phyloP scores from a whole-genome alignment of 2,888 invertebrate species.

The Thysanoteuthis rhombus region DNA sequence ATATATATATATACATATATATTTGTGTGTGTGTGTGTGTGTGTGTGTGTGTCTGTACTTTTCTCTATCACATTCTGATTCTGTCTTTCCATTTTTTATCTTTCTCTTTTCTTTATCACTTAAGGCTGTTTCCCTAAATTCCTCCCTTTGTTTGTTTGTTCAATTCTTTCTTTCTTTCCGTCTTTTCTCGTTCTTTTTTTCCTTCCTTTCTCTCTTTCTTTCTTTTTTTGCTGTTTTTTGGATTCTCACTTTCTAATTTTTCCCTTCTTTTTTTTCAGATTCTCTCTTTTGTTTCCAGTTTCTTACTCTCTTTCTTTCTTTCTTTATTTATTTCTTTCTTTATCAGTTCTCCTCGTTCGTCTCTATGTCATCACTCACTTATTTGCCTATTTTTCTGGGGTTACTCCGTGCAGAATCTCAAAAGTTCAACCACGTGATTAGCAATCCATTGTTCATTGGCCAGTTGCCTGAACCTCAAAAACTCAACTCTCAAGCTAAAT shows the following conservation, averaged over 20 bases:
- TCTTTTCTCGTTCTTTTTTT: too few relatives aligned
- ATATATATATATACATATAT: too few relatives aligned
- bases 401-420: not conserved
- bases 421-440: not conserved
- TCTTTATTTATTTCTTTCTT: not conserved
- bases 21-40: too few relatives aligned
- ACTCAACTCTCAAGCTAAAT: not conserved
- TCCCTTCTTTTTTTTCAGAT: too few relatives aligned
- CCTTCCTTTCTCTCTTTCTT: too few relatives aligned
- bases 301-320: not conserved
- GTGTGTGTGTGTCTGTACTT: too few relatives aligned
- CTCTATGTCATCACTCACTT: not conserved
- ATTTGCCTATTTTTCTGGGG: not conserved
- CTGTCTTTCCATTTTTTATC: too few relatives aligned
- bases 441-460: not conserved
- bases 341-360: not conserved
- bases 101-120: too few relatives aligned
- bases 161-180: too few relatives aligned
- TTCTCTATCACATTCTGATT: too few relatives aligned
- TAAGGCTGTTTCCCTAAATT: too few relatives aligned
- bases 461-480: not conserved
- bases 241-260: not conserved
- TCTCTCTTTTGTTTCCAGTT: not conserved
- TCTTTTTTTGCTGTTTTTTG: not conserved
- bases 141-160: too few relatives aligned